Evolutionary conservation across 1,140 invertebrate species (phyloP).

Genomic region (Kradibia gibbosae): DNA sequence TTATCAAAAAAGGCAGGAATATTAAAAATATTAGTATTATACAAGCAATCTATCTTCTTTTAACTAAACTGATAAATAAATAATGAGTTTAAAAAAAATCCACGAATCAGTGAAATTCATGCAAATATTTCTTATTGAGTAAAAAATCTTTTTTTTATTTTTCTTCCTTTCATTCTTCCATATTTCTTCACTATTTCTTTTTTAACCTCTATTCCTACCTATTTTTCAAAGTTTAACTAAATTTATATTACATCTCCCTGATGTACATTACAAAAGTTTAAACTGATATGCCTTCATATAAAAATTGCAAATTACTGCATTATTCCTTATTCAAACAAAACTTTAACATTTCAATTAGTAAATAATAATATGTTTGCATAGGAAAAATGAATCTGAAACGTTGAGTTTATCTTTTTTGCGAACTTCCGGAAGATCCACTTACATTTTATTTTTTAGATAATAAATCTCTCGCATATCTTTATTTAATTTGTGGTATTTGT

Average conservation of each 20-base stretch:
- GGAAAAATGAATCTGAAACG: not conserved
- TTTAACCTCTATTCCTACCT: too few species aligned
- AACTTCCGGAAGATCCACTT: too few species aligned
- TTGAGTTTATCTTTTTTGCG: too few species aligned
- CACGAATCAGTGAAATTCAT: not conserved
- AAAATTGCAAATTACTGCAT: not conserved
- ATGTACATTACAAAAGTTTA: too few species aligned
- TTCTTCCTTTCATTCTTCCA: not conserved
- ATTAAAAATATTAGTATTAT: not conserved
- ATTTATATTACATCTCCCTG: too few species aligned
- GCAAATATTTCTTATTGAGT: not conserved
- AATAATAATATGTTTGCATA: not conserved
- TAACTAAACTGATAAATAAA: not conserved
- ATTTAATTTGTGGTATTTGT: too few species aligned
- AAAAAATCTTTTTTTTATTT: not conserved
- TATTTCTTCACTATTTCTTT: not conserved
- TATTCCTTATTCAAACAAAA: not conserved
- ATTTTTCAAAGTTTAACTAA: too few species aligned
- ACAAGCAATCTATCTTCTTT: not conserved
- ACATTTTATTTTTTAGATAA: too few species aligned
- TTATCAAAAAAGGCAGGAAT: not conserved
- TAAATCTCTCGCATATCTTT: too few species aligned
- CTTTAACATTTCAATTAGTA: conserved; percentile 18
- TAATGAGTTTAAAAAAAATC: not conserved
- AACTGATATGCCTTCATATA: not conserved